Evolutionary conservation across 2,888 invertebrate species (phyloP), one percentile per base, ranked within the genome.

Genomic region (Anticlea derivata): DNA sequence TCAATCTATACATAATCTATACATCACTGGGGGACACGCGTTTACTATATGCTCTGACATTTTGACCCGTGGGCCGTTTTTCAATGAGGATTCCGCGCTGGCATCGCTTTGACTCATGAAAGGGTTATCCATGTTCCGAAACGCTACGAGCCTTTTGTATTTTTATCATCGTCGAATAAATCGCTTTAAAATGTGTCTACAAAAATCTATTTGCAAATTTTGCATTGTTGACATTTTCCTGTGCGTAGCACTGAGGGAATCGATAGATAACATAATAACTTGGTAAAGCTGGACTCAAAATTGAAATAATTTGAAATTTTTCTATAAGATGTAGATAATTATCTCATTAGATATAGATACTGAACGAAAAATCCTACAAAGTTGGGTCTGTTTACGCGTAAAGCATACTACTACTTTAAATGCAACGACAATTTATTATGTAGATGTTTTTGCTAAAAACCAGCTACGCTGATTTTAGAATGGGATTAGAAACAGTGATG

Each of bases 141-240:
- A 53, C 55, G 58, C 53, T 66, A 70, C 73, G 61, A 61, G 63
- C 70, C 75, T 83, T 85, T 83, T 80, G 83, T 81, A 80, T 84
- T 82, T 83, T 80, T 78, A 83, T 81, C 78, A 81, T 73, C 77
- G 74, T 63, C 57, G 73, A 81, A 79, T 83, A 78, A 79, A 83
- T 80, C 68, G 71, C 75, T 73, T 73, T 66, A 66, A 76, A 80
- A 77, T 66, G 63, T 62, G 31, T 53, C 40, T 51, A 38, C 48
- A 35, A 61, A 60, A 50, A 55, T 50, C 31, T 52, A 54, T 58
- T 58, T 61, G 41, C 17, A 48, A 54, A 50, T 40, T 51, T 45
- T 54, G 10, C 24, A 48, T 33, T 29, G 46, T 20, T 41, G 23
- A 27, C 43, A 17, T 53, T 57, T 46, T 38, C 24, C 17, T 26